Percentiles rank a stretch among this genome's conserved stretches.
Conservation (phyloP, 2,113 vertebrate genomes). For the Lepisosteus oculatus region DNA sequence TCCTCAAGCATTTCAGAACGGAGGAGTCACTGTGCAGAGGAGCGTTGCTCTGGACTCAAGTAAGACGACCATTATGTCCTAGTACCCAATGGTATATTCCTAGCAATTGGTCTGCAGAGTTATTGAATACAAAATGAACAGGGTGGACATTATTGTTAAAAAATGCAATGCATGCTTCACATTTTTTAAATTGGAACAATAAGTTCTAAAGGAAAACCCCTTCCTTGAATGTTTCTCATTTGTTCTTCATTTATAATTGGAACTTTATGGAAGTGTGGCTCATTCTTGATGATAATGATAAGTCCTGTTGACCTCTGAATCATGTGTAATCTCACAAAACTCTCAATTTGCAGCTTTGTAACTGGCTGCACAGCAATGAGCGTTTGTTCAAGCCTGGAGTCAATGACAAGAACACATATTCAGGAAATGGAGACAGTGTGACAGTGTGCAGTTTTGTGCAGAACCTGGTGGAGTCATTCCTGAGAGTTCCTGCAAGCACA, state of each 20-base stretch:
- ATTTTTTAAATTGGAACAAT: too few species aligned
- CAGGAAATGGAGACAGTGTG: not conserved
- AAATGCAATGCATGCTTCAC: too few species aligned
- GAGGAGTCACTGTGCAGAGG: slow-evolving; percentile 84
- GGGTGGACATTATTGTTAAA: not conserved
- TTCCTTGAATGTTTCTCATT: too few species aligned
- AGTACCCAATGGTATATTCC: too few species aligned
- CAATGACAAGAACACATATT: not conserved
- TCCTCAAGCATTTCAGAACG: slow-evolving; percentile 74
- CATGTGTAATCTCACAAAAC: too few species aligned
- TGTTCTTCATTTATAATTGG: too few species aligned
- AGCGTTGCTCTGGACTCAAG: slow-evolving; percentile 80
- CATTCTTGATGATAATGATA: too few species aligned
- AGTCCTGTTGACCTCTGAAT: too few species aligned
- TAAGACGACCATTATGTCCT: slow-evolving; percentile 34
- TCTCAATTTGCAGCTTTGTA: slow-evolving; percentile 65
- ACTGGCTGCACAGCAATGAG: slow-evolving; percentile 78
- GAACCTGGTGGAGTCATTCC: slow-evolving; percentile 61
- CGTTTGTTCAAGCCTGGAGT: slow-evolving; percentile 53
- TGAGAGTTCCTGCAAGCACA: slow-evolving; percentile 61
- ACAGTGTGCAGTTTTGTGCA: slow-evolving; percentile 38
- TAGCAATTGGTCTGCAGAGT: too few species aligned
- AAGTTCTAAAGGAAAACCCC: too few species aligned
- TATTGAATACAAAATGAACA: not conserved
- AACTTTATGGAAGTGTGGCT: too few species aligned